Evolutionary conservation across 1,140 invertebrate genomes (phyloP).

Genomic region (Choristoneura fumiferana): DNA sequence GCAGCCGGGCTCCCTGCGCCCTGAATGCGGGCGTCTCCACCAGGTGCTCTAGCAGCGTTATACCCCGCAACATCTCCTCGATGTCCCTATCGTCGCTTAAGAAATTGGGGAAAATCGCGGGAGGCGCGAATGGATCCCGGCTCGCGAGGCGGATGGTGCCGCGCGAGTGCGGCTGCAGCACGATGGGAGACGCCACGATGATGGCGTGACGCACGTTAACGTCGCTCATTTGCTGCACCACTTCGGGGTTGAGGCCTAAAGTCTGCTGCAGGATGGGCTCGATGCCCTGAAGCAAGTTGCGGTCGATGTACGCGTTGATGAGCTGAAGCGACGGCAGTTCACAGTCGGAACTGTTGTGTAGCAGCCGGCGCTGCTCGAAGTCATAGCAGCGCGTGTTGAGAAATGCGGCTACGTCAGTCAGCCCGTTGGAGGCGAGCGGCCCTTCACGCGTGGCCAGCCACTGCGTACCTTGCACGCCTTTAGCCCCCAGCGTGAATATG

Average conservation of each 20-base stretch:
- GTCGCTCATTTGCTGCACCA: conserved; percentile 47
- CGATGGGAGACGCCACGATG: conserved; percentile 72
- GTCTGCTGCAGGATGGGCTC: conserved; percentile 42
- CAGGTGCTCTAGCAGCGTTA: conserved; percentile 78
- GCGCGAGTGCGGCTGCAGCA: conserved; percentile 83
- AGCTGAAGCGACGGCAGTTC: conserved; percentile 43
- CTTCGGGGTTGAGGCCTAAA: conserved; percentile 53
- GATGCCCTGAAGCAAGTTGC: conserved; percentile 77
- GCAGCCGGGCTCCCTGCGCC: conserved; percentile 34
- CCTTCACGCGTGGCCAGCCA: conserved; percentile 46
- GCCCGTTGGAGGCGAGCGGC: conserved; percentile 70
- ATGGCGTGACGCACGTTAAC: conserved; percentile 53
- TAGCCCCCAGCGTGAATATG: conserved; percentile 42
- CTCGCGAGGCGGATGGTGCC: conserved; percentile 83
- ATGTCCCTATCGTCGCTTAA: no score
- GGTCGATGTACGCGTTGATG: conserved; percentile 53
- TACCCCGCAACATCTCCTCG: conserved; percentile 75
- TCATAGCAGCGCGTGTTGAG: conserved; percentile 74
- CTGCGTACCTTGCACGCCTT: conserved; percentile 62
- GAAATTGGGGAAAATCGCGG: conserved; percentile 86
- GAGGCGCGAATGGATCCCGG: conserved; percentile 84
- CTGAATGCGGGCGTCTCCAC: conserved; percentile 78
- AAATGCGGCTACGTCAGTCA: conserved; percentile 76
- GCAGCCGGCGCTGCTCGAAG: conserved; percentile 37
- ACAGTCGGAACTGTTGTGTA: conserved; percentile 34